Base-by-base conservation (phyloP, 2,888 invertebrate species). In the Onthophagus sagittarius region DNA sequence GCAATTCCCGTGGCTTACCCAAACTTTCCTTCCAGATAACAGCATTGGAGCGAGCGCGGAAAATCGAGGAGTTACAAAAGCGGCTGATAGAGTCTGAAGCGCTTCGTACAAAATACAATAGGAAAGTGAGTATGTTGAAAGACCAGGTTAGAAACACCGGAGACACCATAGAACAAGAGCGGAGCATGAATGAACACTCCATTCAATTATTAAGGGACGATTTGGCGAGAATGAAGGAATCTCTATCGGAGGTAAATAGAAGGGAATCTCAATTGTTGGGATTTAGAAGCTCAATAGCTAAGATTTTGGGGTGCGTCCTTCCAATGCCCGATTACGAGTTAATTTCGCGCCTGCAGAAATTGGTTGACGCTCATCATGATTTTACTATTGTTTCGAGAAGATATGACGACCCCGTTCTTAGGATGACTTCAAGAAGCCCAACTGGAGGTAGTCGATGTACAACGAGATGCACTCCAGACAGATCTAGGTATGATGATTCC, bases 301-400 rank as follows among this genome's bases (percentile, higher is more conserved):
- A 89, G 80, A 84, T 89, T 71, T 81, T 90, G 9, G 89, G 89
- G 0, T 86, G 89, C 69, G 85, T 86, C 3, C 74, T 84, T 39
- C 89, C 89, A 64, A 87, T 89, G 77, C 88, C 89, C 3, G 88
- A 88, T 80, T 90, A 90, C 81, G 90, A 90, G 81, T 84, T 90
- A 62, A 87, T 90, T 75, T 86, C 88, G 15, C 86, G 94, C 0
- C 87, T 95, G 31, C 94, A 95, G 84, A 94, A 94, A 83, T 86
- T 95, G 78, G 93, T 94, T 71, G 93, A 94, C 78, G 95, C 95
- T 0, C 94, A 95, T 84, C 93, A 94, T 80, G 95, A 95, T 86
- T 95, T 95, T 83, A 94, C 95, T 0, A 85, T 94, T 79, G 91
- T 95, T 3, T 95, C 95, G 2, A 88, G 94, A 5, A 89, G 94